Evolutionary conservation across 2,113 vertebrate species (phyloP), one percentile per base, ranked within the genome.

Genomic region (Riparia riparia): DNA sequence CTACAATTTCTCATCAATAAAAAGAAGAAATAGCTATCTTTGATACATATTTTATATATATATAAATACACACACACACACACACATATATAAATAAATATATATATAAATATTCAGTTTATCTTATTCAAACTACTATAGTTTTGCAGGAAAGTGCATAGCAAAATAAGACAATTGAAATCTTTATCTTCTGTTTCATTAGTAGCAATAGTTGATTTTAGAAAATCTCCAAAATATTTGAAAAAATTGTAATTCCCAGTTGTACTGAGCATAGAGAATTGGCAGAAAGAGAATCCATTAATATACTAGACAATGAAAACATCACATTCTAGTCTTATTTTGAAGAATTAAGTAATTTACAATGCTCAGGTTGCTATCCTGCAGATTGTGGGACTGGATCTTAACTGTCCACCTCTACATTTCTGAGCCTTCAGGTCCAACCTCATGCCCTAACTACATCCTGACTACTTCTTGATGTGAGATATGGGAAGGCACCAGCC

Each of bases 341-440:
- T 49, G 32, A 82, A 51, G 29, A 53, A 47, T 32, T 41, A 42
- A 65, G 9, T 13, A 12, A 44, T n/a, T 68, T 68, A 14, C 7
- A 50, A 17, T 45, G 2, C 8, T 66, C 1, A 3, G 13, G 21
- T 51, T 24, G 71, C 26, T 31, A 10, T 58, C 7, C 4, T 72
- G 3, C 24, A 31, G 14, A 14, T 11, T 66, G 10, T 51, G 10
- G 9, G n/a, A 44, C 19, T 66, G 0, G 26, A 37, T 14, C 19
- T 76, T 39, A 61, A 42, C 20, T 31, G 6, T 7, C 7, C 13
- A 56, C 5, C 14, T 66, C 4, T 28, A 3, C 0, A 1, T 44
- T 89, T 84, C 50, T 87, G 29, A 90, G 29, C 5, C 29, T 50
- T 71, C 24, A 68, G 17, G 28, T 58, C 14, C 17, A 45, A 14